A percentile compares a stretch with the other conserved stretches of the same genome.
These are phyloP conservation scores for Berghia stephanieae DNA, from an alignment of 1,140 invertebrate species.

Conservation along the genomic window DNA sequence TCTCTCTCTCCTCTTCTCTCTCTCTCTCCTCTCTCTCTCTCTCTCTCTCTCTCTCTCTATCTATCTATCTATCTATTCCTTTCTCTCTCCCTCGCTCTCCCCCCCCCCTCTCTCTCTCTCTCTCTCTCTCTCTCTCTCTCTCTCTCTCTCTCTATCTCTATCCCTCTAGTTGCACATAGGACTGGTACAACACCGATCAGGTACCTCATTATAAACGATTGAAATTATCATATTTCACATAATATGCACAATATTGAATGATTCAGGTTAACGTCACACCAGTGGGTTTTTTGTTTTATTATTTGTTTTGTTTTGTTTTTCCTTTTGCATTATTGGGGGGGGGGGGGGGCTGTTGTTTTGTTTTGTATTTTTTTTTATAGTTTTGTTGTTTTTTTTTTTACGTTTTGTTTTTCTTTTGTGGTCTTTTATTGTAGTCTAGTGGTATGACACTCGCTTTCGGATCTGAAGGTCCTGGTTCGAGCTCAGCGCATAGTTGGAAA, in stretches of 20 bases:
- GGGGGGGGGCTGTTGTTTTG: background rate
- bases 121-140: slow-evolving; percentile 35
- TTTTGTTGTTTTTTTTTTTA: background rate
- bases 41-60: background rate
- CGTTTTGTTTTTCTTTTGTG: background rate
- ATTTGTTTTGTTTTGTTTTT: background rate
- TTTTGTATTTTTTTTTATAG: background rate
- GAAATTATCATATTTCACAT: background rate
- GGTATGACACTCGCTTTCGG: no score
- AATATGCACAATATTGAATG: background rate
- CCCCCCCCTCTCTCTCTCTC: slow-evolving; percentile 47
- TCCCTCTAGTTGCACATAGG: background rate
- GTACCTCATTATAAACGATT: no score
- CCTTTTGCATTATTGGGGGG: background rate
- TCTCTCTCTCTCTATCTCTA: background rate
- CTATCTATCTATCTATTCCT: background rate
- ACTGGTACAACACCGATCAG: background rate
- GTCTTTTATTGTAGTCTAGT: background rate
- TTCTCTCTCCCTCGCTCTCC: no score
- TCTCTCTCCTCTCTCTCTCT: no score
- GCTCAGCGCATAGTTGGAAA: no score
- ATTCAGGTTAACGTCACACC: background rate
- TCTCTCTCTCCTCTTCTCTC: no score
- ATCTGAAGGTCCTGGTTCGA: no score
- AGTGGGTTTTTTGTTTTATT: background rate